Percentiles rank a stretch among this genome's conserved stretches.
Evolutionary conservation across 1,140 invertebrate species (phyloP).

Genomic region (Scaptomyza graminum): DNA sequence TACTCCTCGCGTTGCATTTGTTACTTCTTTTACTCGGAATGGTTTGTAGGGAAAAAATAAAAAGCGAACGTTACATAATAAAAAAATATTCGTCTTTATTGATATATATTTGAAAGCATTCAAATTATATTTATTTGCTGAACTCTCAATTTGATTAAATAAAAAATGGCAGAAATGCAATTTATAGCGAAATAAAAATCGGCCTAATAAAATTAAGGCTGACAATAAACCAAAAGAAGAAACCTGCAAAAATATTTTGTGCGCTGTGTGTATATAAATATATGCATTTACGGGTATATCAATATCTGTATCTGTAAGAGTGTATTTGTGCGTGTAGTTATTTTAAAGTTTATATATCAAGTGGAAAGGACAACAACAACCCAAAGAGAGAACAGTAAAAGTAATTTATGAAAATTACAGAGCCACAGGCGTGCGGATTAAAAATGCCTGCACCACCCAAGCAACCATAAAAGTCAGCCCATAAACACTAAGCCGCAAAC

Average conservation of each 20-base stretch:
- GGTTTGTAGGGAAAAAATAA: too few relatives aligned
- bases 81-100: neutral
- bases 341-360: conserved; percentile 78
- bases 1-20: too few relatives aligned
- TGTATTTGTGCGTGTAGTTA: conserved; percentile 36
- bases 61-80: neutral
- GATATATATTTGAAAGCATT: neutral
- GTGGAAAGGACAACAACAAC: conserved; percentile 17
- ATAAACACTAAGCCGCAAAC: conserved; percentile 19
- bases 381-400: conserved; percentile 73
- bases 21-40: too few relatives aligned
- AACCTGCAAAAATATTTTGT: neutral
- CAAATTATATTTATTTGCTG: conserved; percentile 15
- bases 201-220: conserved; percentile 53
- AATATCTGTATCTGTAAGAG: conserved; percentile 5
- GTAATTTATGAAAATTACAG: conserved; percentile 82
- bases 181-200: conserved; percentile 9
- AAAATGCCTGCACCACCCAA: conserved; percentile 56
- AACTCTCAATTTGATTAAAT: conserved; percentile 29
- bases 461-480: conserved; percentile 17
- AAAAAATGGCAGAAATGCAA: conserved; percentile 22
- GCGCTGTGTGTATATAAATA: conserved; percentile 4
- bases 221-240: conserved; percentile 41
- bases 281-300: neutral
- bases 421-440: conserved; percentile 77